phyloP scores from a whole-genome alignment of 2,888 invertebrate species.

The Octonoba sinensis region DNA sequence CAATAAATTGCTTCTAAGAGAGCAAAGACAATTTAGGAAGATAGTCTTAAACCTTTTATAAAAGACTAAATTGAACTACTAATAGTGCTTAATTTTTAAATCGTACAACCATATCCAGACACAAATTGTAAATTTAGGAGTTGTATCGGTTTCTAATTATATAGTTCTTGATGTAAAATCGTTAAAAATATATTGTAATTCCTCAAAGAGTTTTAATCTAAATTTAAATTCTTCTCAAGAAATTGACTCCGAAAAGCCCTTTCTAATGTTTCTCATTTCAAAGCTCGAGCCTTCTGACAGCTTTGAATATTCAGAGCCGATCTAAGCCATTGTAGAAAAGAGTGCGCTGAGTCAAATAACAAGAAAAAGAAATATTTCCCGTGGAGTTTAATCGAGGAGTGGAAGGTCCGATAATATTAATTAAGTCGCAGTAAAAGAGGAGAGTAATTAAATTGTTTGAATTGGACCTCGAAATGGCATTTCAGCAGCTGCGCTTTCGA shows the following conservation, averaged over 20 bases:
- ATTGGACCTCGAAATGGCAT: constrained; percentile 25
- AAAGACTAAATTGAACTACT: too few relatives aligned
- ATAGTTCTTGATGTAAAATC: too few relatives aligned
- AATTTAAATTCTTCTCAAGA: constrained; percentile 1
- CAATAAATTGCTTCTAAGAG: too few relatives aligned
- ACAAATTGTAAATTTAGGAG: too few relatives aligned
- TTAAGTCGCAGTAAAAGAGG: constrained; percentile 34
- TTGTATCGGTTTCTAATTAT: too few relatives aligned
- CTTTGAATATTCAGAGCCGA: constrained; percentile 13
- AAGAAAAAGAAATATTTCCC: constrained; percentile 35
- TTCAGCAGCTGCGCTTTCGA: background rate
- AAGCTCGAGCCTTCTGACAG: background rate
- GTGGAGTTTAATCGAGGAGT: constrained; percentile 32
- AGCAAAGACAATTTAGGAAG: too few relatives aligned
- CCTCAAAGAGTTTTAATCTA: constrained; percentile 20
- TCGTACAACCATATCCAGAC: too few relatives aligned
- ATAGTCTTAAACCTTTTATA: too few relatives aligned
- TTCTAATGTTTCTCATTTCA: constrained; percentile 23
- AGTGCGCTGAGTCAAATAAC: background rate
- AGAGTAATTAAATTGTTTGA: constrained; percentile 42
- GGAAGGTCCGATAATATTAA: constrained; percentile 42
- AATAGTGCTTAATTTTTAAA: too few relatives aligned
- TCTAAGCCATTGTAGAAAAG: constrained; percentile 8
- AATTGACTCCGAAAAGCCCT: constrained; percentile 16
- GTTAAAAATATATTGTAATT: background rate